phyloP scores from a whole-genome alignment of 2,888 invertebrate species.

The Noctua janthina region DNA sequence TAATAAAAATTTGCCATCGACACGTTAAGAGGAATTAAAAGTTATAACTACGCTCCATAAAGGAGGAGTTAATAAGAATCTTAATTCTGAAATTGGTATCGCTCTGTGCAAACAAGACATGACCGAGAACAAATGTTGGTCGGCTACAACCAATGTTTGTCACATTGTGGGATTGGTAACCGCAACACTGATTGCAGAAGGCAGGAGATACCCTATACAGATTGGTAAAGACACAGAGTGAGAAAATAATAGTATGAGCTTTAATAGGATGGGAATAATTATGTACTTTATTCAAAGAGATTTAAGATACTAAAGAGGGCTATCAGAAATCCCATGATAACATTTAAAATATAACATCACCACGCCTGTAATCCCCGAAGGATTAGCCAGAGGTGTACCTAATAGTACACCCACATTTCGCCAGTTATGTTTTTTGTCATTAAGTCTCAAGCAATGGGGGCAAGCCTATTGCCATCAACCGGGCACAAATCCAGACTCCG shows the following conservation, averaged over 20 bases:
- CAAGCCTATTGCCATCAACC: too few relatives aligned
- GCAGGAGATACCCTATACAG: background rate
- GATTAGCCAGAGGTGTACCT: too few relatives aligned
- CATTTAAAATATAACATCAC: too few relatives aligned
- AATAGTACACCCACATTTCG: too few relatives aligned
- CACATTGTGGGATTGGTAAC: constrained; percentile 34
- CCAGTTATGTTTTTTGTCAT: too few relatives aligned
- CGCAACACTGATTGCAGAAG: constrained; percentile 44
- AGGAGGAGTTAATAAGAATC: background rate
- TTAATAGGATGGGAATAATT: background rate
- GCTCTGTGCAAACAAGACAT: constrained; percentile 23
- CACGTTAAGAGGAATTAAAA: background rate
- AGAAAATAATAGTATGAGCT: background rate
- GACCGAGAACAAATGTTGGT: constrained; percentile 33
- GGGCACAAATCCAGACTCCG: too few relatives aligned
- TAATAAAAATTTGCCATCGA: too few relatives aligned
- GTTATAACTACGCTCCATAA: background rate
- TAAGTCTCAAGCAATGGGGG: too few relatives aligned
- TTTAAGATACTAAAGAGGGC: too few relatives aligned
- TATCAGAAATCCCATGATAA: too few relatives aligned
- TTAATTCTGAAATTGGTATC: constrained; percentile 16
- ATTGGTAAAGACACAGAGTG: background rate
- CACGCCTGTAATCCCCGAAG: too few relatives aligned
- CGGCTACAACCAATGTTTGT: constrained; percentile 35
- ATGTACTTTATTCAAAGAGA: background rate